Evolutionary conservation across 2,888 invertebrate species (phyloP).

Genomic region (Mimumesa dahlbomi): DNA sequence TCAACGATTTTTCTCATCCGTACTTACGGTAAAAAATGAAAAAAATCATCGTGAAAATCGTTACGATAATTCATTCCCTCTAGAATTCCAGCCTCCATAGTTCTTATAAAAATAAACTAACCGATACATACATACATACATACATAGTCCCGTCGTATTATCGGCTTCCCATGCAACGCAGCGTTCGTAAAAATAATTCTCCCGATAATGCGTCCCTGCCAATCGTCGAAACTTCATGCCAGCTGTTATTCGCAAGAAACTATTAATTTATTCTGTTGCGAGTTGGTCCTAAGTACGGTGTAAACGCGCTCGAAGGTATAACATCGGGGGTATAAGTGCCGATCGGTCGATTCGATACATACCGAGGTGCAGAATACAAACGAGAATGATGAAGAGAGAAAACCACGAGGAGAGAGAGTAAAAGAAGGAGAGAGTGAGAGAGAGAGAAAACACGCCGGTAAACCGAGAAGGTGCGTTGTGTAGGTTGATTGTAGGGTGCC

Average conservation of each 20-base stretch:
- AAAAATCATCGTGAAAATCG: no score
- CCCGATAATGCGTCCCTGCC: conserved; percentile 57
- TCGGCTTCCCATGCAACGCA: background rate
- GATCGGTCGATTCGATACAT: conserved; percentile 71
- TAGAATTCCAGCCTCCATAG: no score
- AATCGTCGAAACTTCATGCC: conserved; percentile 68
- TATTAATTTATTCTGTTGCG: conserved; percentile 78
- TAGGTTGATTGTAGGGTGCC: conserved; percentile 78
- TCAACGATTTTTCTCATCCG: no score
- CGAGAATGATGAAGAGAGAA: conserved; percentile 8
- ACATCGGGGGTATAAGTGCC: conserved; percentile 68
- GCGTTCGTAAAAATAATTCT: conserved; percentile 2
- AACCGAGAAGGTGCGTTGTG: conserved; percentile 65
- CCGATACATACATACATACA: no score
- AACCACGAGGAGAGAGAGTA: conserved; percentile 5
- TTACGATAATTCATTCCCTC: no score
- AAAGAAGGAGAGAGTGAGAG: conserved; percentile 16
- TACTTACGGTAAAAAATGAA: no score
- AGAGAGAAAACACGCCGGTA: conserved; percentile 28
- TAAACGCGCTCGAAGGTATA: conserved; percentile 75
- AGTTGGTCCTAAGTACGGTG: conserved; percentile 77
- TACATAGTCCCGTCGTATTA: no score
- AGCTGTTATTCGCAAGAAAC: conserved; percentile 71
- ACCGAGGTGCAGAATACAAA: no score
- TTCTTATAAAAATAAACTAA: no score